A percentile compares a stretch with the other conserved stretches of the same genome.
phyloP scores from a whole-genome alignment of 2,113 vertebrate genomes.

The Oreochromis aureus region DNA sequence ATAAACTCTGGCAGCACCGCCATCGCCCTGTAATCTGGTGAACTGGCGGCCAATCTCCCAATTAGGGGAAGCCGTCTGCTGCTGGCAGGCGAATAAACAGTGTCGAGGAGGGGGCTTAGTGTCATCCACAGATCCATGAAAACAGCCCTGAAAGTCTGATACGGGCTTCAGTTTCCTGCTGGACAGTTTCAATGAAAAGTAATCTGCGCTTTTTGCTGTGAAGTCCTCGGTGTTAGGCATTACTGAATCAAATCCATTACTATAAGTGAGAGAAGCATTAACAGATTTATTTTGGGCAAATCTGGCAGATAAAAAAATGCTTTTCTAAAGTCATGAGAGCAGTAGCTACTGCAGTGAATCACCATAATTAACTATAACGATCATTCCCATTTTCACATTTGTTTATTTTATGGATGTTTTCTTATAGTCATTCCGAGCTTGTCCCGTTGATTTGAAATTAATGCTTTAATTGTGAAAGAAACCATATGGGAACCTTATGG shows the following conservation, averaged over 20 bases:
- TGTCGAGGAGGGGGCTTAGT: background rate
- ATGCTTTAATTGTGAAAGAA: background rate
- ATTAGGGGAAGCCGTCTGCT: conserved; percentile 18
- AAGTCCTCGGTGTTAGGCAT: background rate
- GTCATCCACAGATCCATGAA: background rate
- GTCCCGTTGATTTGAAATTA: background rate
- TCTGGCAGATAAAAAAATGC: background rate
- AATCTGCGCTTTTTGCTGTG: background rate
- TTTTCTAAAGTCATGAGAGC: background rate
- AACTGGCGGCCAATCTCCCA: background rate
- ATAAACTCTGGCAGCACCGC: background rate
- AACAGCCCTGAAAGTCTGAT: background rate
- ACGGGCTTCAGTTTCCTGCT: background rate
- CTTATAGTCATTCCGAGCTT: background rate
- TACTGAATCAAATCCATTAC: background rate
- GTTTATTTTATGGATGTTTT: background rate
- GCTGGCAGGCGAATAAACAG: background rate
- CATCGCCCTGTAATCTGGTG: conserved; percentile 5
- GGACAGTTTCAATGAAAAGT: background rate
- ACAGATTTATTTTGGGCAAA: background rate
- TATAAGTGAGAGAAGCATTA: background rate
- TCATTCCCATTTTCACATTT: background rate
- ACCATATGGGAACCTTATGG: background rate
- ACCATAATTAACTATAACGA: background rate
- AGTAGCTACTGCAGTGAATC: background rate